Conservation (phyloP, 2,797 vertebrate species). For the Sebastes oblongus region DNA sequence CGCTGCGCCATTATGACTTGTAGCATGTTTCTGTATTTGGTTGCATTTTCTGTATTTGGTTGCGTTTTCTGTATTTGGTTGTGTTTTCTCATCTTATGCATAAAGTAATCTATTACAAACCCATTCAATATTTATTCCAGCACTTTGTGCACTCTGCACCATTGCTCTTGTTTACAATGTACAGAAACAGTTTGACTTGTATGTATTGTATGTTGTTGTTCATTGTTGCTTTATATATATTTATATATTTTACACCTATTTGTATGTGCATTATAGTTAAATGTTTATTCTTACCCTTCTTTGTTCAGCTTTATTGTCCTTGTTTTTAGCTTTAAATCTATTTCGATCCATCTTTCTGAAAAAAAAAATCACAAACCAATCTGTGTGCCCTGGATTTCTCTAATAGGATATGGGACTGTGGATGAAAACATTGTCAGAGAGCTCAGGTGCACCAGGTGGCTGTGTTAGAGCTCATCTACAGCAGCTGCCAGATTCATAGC, state of each 20-base stretch:
- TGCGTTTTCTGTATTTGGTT: background rate
- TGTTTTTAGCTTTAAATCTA: background rate
- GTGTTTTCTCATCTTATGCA: background rate
- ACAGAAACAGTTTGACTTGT: background rate
- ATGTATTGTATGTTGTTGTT: background rate
- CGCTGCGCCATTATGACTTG: background rate
- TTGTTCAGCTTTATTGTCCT: background rate
- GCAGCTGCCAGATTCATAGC: constrained; percentile 17
- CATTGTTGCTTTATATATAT: background rate
- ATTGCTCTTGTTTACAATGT: background rate
- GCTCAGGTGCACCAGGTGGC: constrained; percentile 38
- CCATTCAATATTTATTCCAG: background rate
- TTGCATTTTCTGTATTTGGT: background rate
- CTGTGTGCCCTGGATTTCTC: background rate
- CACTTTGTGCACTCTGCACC: background rate
- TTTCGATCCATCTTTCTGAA: background rate
- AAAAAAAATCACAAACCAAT: background rate
- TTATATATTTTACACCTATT: background rate
- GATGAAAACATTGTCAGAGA: constrained; percentile 15
- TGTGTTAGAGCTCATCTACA: constrained; percentile 21
- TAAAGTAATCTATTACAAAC: background rate
- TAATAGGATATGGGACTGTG: background rate
- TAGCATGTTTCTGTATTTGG: background rate
- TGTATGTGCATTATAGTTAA: background rate
- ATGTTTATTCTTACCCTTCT: background rate